A percentile compares a stretch with the other conserved stretches of the same genome.
Conservation (phyloP, 2,797 vertebrate species). For the Carcharodon carcharias region DNA sequence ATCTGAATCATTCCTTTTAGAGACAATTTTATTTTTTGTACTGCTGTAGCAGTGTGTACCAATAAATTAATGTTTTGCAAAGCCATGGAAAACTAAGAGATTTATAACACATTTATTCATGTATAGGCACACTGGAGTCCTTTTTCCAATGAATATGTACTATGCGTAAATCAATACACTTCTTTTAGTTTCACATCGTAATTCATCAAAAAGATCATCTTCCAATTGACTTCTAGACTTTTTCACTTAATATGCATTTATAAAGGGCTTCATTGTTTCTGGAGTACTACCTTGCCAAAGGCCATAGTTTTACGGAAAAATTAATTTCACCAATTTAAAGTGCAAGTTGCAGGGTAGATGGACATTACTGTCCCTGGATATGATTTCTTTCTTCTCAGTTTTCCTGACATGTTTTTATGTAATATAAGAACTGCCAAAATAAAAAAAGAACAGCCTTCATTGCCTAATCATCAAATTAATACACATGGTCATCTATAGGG, state of each 20-base stretch:
- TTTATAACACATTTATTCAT: background rate
- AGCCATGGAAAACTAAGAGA: background rate
- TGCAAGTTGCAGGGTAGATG: background rate
- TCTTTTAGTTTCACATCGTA: background rate
- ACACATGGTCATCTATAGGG: background rate
- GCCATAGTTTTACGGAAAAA: background rate
- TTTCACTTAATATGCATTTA: background rate
- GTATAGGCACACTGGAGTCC: background rate
- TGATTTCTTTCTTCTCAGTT: background rate
- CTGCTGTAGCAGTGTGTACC: background rate
- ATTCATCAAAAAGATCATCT: background rate
- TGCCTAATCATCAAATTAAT: background rate
- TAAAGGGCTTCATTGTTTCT: background rate
- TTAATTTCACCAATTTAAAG: background rate
- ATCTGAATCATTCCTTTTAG: background rate
- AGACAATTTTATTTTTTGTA: background rate
- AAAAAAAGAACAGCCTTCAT: background rate
- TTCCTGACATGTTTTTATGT: background rate
- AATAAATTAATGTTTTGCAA: background rate
- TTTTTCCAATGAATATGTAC: background rate
- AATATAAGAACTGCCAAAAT: background rate
- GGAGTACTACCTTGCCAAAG: background rate
- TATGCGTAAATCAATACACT: background rate
- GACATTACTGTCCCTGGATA: background rate
- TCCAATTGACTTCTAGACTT: background rate